phyloP scores from a whole-genome alignment of 2,888 invertebrate genomes.

The Thereva nobilitata region DNA sequence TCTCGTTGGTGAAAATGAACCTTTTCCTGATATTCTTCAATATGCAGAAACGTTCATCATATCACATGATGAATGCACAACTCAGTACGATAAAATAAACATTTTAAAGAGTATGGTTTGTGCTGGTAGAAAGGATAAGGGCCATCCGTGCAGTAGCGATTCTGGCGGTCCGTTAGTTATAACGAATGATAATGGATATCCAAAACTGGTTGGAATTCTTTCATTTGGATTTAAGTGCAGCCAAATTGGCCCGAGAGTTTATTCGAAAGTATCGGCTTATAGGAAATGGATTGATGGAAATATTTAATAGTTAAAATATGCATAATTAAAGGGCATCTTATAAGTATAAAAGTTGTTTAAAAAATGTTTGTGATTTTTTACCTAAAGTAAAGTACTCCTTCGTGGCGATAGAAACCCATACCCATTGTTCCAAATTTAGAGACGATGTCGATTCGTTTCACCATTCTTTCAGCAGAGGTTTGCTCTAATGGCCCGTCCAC shows the following conservation, averaged over 20 bases:
- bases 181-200: not conserved
- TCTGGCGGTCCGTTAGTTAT: constrained; percentile 23
- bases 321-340: too few species aligned
- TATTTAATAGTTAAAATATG: not conserved
- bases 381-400: too few species aligned
- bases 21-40: constrained; percentile 50
- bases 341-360: too few species aligned
- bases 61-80: too few species aligned
- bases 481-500: too few species aligned
- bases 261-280: constrained; percentile 18
- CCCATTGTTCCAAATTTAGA: too few species aligned
- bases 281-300: constrained; percentile 11
- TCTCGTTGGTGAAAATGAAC: constrained; percentile 45
- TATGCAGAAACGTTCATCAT: constrained; percentile 57
- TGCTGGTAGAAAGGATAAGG: constrained; percentile 32
- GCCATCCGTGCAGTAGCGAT: constrained; percentile 43
- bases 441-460: too few species aligned
- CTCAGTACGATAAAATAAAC: not conserved
- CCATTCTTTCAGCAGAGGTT: too few species aligned
- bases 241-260: not conserved
- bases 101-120: constrained; percentile 39
- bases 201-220: constrained; percentile 8
- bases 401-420: too few species aligned
- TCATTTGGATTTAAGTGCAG: constrained; percentile 21
- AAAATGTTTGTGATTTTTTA: too few species aligned